Evolutionary conservation across 2,888 invertebrate genomes (phyloP), one percentile per base, ranked within the genome.

Genomic region (Artemia sp.): DNA sequence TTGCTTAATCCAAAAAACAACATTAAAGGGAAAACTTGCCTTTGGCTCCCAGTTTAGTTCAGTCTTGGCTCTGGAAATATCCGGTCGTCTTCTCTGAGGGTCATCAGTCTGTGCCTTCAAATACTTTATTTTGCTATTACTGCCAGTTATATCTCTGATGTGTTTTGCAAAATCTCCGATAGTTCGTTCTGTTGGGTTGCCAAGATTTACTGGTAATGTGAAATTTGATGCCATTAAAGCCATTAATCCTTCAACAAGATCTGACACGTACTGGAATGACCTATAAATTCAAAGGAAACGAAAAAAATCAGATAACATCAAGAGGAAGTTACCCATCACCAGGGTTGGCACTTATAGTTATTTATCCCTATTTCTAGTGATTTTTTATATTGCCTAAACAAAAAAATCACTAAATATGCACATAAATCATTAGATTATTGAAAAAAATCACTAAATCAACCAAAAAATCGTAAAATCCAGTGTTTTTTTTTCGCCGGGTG

Each of bases 251-350:
- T 95, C 92, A 0, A 99, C 93, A 74, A 98, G 83, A 81, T 99
- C 98, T 10, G 90, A 89, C 12, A 99, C 92, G 77, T 96, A 99
- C 79, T 97, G 97, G 81, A 98, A 98, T 0, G 97, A 97, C 70
- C 98, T 84, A 0, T 98, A 38, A 38, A 38, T 38, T 5, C 38
- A 38, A 38, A 38, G 38, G 6, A 38, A 38, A 38, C 19, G 19
- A 38, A 38, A 38, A 83, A 76, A 83, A 83, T 12, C 77, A 75
- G 8, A 83, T 83, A 67, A 78, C 76, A 11, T 83, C 83, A 75
- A 83, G 83, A 24, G 83, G 77, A 82, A 82, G 75, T 52, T 51
- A 69, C 24, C 53, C 8, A 69, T 8, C 24, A 52, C n/a, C 38
- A 38, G 38, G 38, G 38, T 38, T 38, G 38, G 5, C 38, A 38